Percentiles rank a stretch among this genome's conserved stretches.
These are phyloP conservation scores for Drosophila cracens DNA, from an alignment of 2,888 invertebrate species.

Conservation along the genomic window DNA sequence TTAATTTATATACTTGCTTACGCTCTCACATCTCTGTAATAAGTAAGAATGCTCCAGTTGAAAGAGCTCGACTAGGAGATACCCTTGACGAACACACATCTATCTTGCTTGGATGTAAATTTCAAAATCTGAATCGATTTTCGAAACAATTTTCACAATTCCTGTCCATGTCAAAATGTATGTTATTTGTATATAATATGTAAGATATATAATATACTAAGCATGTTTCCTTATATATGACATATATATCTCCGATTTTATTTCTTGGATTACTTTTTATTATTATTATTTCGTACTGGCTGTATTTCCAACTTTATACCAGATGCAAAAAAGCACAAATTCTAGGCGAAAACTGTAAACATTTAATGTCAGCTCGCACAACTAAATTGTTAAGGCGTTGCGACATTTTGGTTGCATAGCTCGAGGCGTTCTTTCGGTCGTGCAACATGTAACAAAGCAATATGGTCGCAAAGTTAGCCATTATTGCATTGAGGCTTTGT, in stretches of 20 bases:
- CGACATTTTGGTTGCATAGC: slow-evolving; percentile 44
- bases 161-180: neutral
- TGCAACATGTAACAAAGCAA: slow-evolving; percentile 33
- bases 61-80: neutral
- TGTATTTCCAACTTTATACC: neutral
- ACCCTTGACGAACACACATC: neutral
- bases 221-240: neutral
- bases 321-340: neutral
- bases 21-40: neutral
- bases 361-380: neutral
- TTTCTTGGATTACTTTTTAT: neutral
- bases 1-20: neutral
- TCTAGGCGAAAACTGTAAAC: neutral
- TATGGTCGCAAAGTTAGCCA: slow-evolving; percentile 30
- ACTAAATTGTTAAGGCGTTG: slow-evolving; percentile 2
- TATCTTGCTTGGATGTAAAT: too few species aligned
- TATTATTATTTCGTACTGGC: neutral
- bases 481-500: slow-evolving; percentile 6
- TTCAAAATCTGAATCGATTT: neutral
- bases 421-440: slow-evolving; percentile 43
- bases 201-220: neutral
- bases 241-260: neutral
- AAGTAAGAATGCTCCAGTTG: neutral
- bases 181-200: neutral
- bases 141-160: too few species aligned